Evolutionary conservation across 2,888 invertebrate species (phyloP), one percentile per base, ranked within the genome.

Genomic region (Alitta virens): DNA sequence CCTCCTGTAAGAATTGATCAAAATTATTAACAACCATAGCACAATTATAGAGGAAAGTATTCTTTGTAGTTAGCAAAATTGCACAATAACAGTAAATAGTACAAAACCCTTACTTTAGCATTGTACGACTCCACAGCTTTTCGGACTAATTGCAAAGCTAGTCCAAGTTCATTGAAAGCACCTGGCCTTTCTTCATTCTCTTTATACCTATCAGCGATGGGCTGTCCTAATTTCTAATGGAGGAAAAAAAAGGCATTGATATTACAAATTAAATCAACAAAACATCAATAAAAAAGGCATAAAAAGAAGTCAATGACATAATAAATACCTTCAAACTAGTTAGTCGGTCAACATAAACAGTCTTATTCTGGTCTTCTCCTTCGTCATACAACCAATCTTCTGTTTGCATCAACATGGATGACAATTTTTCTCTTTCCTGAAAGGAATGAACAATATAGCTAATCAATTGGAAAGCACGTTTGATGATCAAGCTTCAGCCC

Each of bases 351-450:
- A 84, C 76, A 74, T 89, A 89, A 40, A 89, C 85, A 74, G 89
- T 87, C 76, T 90, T 88, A 71, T 90, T 89, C 79, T 95, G 92
- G 77, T 97, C 92, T 81, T 96, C 96, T 2, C 99, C 99, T 63
- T 91, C 91, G 75, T 96, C 97, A 77, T 99, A 99, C 21, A 99
- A 85, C 99, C 99, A 99, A 78, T 91, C 90, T 83, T 98, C 98
- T 73, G 94, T 90, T 23, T 89, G 87, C 75, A 91, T 91, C 40
- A 99, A 85, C 69, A 88, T 86, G 7, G 71, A 68, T 18, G 74
- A 75, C 64, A 86, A 76, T 9, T 70, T 60, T 27, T 74, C 74
- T 54, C 74, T 69, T 23, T 78, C 78, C 74, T 78, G 56, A 23
- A 52, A 52, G n/a, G n/a, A n/a, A n/a, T n/a, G n/a, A n/a, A n/a